A percentile compares a stretch with the other conserved stretches of the same genome.
Conservation (phyloP, 1,140 invertebrate genomes). For the Cyphomyrmex costatus region DNA sequence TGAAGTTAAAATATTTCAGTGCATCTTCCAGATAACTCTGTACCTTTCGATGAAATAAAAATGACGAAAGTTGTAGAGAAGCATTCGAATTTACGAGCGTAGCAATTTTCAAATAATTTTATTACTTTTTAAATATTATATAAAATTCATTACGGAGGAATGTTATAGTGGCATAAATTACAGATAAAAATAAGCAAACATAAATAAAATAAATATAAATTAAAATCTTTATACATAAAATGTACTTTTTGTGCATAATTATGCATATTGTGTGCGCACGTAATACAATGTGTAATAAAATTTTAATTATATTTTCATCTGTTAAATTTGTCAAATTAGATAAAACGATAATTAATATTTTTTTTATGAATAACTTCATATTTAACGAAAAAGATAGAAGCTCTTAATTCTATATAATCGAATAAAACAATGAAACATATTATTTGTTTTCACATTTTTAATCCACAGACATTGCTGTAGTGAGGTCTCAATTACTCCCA, state of each 20-base stretch:
- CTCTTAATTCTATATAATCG: background rate
- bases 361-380: background rate
- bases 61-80: background rate
- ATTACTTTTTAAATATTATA: slow-evolving; percentile 22
- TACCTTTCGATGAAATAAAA: background rate
- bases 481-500: slow-evolving; percentile 52
- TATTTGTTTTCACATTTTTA: slow-evolving; percentile 29
- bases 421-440: background rate
- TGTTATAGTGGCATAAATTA: background rate
- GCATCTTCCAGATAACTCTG: background rate
- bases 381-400: background rate
- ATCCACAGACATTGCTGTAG: background rate
- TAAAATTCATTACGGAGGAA: background rate
- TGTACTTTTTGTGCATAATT: background rate
- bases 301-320: slow-evolving; percentile 26
- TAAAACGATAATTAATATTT: background rate
- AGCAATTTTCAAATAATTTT: background rate
- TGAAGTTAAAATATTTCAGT: slow-evolving; percentile 21
- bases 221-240: slow-evolving; percentile 6
- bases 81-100: background rate
- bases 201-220: background rate
- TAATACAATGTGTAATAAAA: background rate
- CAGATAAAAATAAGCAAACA: background rate
- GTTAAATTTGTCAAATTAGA: background rate
- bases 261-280: background rate